Evolutionary conservation across 2,888 invertebrate genomes (phyloP), one percentile per base, ranked within the genome.

Genomic region (Apodemia arnacis): DNA sequence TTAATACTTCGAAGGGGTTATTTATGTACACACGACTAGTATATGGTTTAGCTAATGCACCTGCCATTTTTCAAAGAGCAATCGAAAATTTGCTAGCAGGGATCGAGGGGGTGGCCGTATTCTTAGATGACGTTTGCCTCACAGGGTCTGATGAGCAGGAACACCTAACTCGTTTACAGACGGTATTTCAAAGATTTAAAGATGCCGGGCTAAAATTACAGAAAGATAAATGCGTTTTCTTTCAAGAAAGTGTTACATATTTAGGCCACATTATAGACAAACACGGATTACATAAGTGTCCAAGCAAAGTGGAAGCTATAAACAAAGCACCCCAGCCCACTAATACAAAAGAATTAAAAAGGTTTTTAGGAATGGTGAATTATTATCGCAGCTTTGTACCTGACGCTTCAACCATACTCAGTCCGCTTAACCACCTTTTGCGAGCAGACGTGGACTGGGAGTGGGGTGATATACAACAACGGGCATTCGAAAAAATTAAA

Each of bases 371-470:
- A 0, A 34, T 94, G 0, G 84, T 92, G 3, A 94, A 93, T 87
- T 94, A 94, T 80, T 94, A 94, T 77, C 84, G 93, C 21, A 91
- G 91, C 85, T 94, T 93, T 83, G 90, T 94, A 66, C 94, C 93
- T 0, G 88, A 91, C 70, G 92, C 92, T 2, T 93, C 93, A 0
- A 21, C 88, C 0, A 10, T 90, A 4, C 54, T 94, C 21, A 83
- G 69, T 24, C 92, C 94, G 0, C 80, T 94, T 1, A 89, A 94
- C 80, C 79, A 88, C 6, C 31, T 92, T 11, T 76, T 88, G 31
- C 69, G 82, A 24, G 91, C 80, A 21, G 80, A 83, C 34, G 74
- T 70, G 4, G 54, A 87, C 49, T 90, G 89, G 85, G 31, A 80
- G 10, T 92, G 91, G 89, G 54, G 63, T 11, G 27, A 24, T 1